Percentiles rank a stretch among this genome's conserved stretches.
Conservation (phyloP, 2,113 vertebrate genomes). For the Tachysurus vachellii region DNA sequence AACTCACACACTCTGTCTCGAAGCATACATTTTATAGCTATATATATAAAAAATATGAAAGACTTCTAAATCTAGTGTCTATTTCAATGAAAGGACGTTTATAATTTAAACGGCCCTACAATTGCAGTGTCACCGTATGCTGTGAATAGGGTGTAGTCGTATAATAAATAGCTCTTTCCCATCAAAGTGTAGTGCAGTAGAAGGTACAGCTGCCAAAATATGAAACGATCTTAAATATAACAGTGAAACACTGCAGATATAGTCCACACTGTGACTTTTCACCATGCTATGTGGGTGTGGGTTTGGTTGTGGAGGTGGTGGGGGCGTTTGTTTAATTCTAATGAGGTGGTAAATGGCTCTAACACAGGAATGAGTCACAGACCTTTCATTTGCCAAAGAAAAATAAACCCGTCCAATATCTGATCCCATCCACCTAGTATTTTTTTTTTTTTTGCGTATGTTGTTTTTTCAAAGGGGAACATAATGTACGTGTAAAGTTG, state of each 20-base stretch:
- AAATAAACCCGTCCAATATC: slow-evolving; percentile 40
- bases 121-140: not conserved
- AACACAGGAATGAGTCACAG: slow-evolving; percentile 42
- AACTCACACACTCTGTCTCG: not conserved
- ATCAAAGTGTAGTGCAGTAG: slow-evolving; percentile 1
- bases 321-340: slow-evolving; percentile 36
- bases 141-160: not conserved
- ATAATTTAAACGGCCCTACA: slow-evolving; percentile 10
- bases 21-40: slow-evolving; percentile 20
- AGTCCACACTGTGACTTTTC: not conserved
- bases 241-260: not conserved
- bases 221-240: slow-evolving; percentile 30
- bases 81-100: not conserved
- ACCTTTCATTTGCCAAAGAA: slow-evolving; percentile 39
- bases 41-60: slow-evolving; percentile 21
- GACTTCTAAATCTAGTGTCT: slow-evolving; percentile 7
- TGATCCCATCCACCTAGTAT: slow-evolving; percentile 18
- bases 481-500: not conserved
- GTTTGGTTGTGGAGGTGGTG: slow-evolving; percentile 7
- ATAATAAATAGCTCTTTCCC: slow-evolving; percentile 12
- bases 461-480: slow-evolving; percentile 31
- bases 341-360: slow-evolving; percentile 43
- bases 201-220: slow-evolving; percentile 20
- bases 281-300: slow-evolving; percentile 4
- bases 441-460: not conserved